Evolutionary conservation across 1,140 invertebrate species (phyloP).

Genomic region (Pseudobourletiella spinata): DNA sequence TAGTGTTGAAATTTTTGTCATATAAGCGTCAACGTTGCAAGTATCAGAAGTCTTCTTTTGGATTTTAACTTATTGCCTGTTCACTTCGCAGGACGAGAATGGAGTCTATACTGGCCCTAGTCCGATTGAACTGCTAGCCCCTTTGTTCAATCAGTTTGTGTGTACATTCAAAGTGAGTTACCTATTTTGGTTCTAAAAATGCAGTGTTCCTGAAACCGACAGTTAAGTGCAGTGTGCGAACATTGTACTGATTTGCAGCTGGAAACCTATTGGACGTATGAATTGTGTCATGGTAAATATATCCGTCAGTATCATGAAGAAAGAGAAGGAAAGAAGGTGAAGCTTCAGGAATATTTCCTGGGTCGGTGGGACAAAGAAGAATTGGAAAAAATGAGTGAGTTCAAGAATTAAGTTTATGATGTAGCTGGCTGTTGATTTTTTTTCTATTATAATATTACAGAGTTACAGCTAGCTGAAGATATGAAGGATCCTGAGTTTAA

Average conservation of each 20-base stretch:
- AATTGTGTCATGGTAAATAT: constrained; percentile 83
- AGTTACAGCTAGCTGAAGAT: constrained; percentile 25
- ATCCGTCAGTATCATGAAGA: constrained; percentile 93
- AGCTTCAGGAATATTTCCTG: constrained; percentile 70
- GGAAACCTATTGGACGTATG: constrained; percentile 95
- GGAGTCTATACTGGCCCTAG: constrained; percentile 51
- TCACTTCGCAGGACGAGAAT: constrained; percentile 38
- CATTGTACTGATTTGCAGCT: constrained; percentile 46
- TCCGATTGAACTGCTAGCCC: constrained; percentile 64
- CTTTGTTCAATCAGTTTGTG: constrained; percentile 58
- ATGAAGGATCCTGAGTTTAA: constrained; percentile 26
- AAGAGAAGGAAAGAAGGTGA: constrained; percentile 71
- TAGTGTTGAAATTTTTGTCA: constrained; percentile 18
- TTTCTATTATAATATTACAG: constrained; percentile 11
- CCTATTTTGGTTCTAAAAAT: too few species aligned
- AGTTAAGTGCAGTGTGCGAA: not conserved
- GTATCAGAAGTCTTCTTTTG: too few species aligned
- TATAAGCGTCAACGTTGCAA: too few species aligned
- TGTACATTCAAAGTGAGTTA: constrained; percentile 67
- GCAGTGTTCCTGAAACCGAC: constrained; percentile 6
- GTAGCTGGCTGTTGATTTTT: not conserved
- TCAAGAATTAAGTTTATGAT: not conserved
- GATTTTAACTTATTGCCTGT: too few species aligned
- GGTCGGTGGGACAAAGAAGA: constrained; percentile 58
- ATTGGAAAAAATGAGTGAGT: constrained; percentile 43